phyloP scores from a whole-genome alignment of 2,888 invertebrate species.

The Drosophila gaucha region DNA sequence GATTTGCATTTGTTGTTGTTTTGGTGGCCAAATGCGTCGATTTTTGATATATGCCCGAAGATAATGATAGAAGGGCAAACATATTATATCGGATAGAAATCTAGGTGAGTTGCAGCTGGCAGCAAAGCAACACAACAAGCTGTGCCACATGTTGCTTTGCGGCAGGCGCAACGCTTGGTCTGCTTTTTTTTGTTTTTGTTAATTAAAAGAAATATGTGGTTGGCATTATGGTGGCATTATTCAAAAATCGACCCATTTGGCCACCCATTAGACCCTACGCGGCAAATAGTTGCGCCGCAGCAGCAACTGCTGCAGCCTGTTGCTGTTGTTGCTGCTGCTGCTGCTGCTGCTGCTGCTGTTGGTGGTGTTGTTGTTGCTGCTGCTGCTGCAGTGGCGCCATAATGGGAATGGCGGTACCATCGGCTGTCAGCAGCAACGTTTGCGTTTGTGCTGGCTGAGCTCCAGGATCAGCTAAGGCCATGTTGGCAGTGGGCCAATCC shows the following conservation, averaged over 20 bases:
- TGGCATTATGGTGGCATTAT: constrained; percentile 82
- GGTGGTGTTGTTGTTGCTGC: constrained; percentile 2
- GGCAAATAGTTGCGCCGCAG: constrained; percentile 76
- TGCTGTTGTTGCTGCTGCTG: constrained; percentile 73
- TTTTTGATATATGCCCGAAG: constrained; percentile 52
- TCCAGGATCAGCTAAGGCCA: constrained; percentile 37
- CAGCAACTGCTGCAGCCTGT: constrained; percentile 72
- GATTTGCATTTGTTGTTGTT: constrained; percentile 10
- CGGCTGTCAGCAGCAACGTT: constrained; percentile 74
- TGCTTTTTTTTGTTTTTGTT: background rate
- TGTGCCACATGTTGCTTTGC: constrained; percentile 43
- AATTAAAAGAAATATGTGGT: constrained; percentile 81
- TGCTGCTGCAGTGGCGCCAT: constrained; percentile 59
- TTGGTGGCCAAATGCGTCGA: constrained; percentile 76
- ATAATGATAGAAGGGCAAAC: background rate
- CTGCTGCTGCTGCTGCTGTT: constrained; percentile 52
- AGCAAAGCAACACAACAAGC: constrained; percentile 26
- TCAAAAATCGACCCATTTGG: constrained; percentile 84
- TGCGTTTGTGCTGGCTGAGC: constrained; percentile 52
- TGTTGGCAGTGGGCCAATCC: constrained; percentile 61
- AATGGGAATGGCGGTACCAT: constrained; percentile 76
- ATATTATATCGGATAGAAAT: background rate
- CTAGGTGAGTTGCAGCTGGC: constrained; percentile 33
- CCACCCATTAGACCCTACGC: constrained; percentile 83
- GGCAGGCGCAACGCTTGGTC: constrained; percentile 52